phyloP scores from a whole-genome alignment of 2,797 vertebrate genomes.

The Bradypodion ventrale region DNA sequence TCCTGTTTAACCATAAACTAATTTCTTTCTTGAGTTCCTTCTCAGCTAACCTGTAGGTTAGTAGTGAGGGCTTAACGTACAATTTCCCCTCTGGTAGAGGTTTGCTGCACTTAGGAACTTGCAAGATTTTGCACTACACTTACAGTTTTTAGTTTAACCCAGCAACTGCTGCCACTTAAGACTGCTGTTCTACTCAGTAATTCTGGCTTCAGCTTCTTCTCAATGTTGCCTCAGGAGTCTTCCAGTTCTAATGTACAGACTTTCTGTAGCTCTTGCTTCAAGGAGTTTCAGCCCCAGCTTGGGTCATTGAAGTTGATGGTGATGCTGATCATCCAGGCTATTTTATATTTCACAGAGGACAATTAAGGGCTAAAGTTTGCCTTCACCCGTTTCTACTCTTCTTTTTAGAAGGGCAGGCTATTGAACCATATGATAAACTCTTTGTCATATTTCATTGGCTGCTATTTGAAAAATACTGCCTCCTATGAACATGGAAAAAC shows the following conservation, averaged over 20 bases:
- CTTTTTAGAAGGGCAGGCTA: background rate
- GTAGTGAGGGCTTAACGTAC: background rate
- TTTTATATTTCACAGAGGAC: background rate
- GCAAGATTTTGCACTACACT: background rate
- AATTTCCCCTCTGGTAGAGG: background rate
- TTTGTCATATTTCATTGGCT: background rate
- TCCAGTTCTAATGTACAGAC: background rate
- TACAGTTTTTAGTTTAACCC: background rate
- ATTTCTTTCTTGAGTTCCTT: no score
- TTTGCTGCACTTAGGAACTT: background rate
- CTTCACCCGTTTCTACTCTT: background rate
- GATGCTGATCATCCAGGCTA: background rate
- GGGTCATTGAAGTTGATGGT: background rate
- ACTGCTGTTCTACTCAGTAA: background rate
- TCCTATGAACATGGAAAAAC: no score
- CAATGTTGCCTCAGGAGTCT: background rate
- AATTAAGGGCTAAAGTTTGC: background rate
- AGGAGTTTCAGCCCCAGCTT: background rate
- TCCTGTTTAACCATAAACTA: no score
- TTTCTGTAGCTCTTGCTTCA: no score
- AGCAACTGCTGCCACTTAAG: background rate
- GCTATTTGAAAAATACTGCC: background rate
- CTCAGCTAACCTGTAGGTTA: no score
- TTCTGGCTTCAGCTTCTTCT: background rate
- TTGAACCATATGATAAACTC: background rate